Percentiles rank a stretch among this genome's conserved stretches.
These are phyloP conservation scores for Hydra vulgaris DNA, from an alignment of 30 jellyfish, hydroid and myxozoan genomes.

Conservation along the genomic window DNA sequence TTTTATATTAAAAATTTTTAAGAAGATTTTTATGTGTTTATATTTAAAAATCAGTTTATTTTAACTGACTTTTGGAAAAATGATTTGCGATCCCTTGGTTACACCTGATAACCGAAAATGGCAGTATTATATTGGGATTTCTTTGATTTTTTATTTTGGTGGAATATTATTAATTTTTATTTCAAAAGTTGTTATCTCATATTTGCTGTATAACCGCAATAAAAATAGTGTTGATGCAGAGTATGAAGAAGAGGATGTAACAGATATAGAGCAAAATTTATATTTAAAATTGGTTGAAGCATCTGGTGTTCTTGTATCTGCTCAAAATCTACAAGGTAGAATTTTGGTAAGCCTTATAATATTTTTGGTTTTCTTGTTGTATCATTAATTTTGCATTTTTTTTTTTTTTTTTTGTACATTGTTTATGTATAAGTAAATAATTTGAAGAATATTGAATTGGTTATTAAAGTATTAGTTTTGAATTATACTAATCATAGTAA, in stretches of 20 bases:
- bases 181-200: background rate
- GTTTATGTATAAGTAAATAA: no score
- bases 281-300: slow-evolving; percentile 77
- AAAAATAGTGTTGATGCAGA: background rate
- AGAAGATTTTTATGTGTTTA: no score
- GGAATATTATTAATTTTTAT: background rate
- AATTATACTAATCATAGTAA: no score
- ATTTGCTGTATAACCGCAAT: background rate
- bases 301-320: slow-evolving; percentile 87
- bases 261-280: slow-evolving; percentile 33
- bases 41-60: no score
- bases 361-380: no score
- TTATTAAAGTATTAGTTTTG: no score
- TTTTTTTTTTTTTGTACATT: no score
- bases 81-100: background rate
- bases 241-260: slow-evolving; percentile 41
- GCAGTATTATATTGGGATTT: background rate
- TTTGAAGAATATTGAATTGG: no score
- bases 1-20: no score
- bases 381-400: no score
- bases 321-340: slow-evolving; percentile 94
- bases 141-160: background rate
- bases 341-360: slow-evolving; percentile 70
- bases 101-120: background rate
- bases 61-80: no score